phyloP scores from a whole-genome alignment of 2,113 vertebrate species.

The Accipiter virgatus region DNA sequence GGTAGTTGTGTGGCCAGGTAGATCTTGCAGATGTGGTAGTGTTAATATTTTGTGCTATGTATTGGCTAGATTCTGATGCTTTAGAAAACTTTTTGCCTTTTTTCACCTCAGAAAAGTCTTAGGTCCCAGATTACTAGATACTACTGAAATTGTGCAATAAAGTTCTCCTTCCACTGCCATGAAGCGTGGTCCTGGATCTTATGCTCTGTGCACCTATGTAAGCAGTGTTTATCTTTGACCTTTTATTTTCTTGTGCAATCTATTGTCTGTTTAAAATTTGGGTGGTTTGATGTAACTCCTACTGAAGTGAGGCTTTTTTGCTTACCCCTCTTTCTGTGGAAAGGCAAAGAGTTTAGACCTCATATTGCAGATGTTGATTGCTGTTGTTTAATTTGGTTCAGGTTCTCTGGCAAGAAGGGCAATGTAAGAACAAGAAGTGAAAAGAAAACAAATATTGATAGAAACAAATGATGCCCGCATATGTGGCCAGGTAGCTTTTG shows the following conservation, averaged over 20 bases:
- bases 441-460: background rate
- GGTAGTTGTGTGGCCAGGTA: background rate
- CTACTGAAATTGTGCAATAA: background rate
- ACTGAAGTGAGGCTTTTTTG: background rate
- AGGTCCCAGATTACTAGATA: background rate
- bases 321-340: background rate
- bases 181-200: background rate
- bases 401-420: background rate
- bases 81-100: background rate
- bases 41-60: background rate
- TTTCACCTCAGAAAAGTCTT: background rate
- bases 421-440: background rate
- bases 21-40: background rate
- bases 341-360: background rate
- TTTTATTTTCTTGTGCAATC: background rate
- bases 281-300: background rate
- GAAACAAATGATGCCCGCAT: background rate
- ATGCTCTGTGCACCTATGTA: background rate
- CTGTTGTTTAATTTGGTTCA: background rate
- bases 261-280: background rate
- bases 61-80: background rate
- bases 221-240: background rate
- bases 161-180: background rate
- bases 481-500: background rate
- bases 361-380: background rate